phyloP scores from a whole-genome alignment of 2,888 invertebrate genomes.

The Agelastica alni region DNA sequence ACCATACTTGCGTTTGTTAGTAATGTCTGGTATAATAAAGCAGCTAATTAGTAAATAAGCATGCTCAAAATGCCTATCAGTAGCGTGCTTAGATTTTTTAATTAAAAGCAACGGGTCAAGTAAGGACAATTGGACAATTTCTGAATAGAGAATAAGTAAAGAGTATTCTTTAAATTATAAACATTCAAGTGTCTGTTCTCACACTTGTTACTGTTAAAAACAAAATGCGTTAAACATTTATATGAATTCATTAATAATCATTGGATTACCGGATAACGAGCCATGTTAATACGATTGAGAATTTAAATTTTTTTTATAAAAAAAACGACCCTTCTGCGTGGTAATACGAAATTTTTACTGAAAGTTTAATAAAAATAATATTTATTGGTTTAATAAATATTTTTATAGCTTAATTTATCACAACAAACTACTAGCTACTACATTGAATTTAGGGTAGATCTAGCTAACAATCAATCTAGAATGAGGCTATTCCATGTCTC shows the following conservation, averaged over 20 bases:
- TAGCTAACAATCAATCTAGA: too few species aligned
- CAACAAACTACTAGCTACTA: too few species aligned
- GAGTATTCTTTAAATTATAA: constrained; percentile 1
- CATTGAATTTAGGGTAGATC: too few species aligned
- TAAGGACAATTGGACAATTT: constrained; percentile 22
- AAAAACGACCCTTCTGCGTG: too few species aligned
- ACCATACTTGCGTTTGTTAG: constrained; percentile 5
- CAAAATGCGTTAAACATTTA: background rate
- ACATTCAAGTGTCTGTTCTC: constrained; percentile 6
- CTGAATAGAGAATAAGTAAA: constrained; percentile 11
- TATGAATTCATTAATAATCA: background rate
- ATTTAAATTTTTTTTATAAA: too few species aligned
- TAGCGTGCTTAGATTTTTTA: constrained; percentile 24
- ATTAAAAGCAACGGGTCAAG: constrained; percentile 24
- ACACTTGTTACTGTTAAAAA: constrained; percentile 4
- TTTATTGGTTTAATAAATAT: too few species aligned
- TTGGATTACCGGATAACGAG: background rate
- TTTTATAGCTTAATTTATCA: too few species aligned
- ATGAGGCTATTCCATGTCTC: too few species aligned
- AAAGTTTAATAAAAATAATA: too few species aligned
- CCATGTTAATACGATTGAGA: too few species aligned
- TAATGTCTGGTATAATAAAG: constrained; percentile 12
- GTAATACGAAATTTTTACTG: too few species aligned
- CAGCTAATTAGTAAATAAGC: constrained; percentile 28
- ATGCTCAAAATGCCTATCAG: constrained; percentile 26